phyloP scores from a whole-genome alignment of 2,888 invertebrate genomes.

The Yponomeuta malinellus region DNA sequence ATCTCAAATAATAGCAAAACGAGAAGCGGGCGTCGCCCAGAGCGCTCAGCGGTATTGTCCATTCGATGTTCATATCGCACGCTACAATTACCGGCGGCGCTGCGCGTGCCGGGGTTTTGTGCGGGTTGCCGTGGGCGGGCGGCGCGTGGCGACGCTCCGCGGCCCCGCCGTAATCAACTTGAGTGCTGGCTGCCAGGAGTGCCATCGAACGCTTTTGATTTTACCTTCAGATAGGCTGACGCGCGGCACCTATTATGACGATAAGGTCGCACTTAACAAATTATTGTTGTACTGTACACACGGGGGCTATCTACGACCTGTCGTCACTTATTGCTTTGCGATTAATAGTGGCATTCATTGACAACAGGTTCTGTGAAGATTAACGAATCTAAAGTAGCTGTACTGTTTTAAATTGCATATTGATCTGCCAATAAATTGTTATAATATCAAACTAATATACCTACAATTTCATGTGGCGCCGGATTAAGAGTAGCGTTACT shows the following conservation, averaged over 20 bases:
- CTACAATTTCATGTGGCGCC: too few relatives aligned
- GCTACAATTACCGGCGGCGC: conserved; percentile 45
- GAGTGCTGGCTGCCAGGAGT: conserved; percentile 65
- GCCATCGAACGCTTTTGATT: conserved; percentile 61
- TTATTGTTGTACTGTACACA: conserved; percentile 24
- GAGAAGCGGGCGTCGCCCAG: conserved; percentile 12
- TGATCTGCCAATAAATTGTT: too few relatives aligned
- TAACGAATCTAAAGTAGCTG: too few relatives aligned
- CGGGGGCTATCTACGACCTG: background rate
- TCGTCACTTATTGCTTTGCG: background rate
- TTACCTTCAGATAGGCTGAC: conserved; percentile 47
- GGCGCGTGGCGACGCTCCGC: conserved; percentile 12
- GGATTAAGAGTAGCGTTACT: too few relatives aligned
- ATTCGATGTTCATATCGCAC: conserved; percentile 33
- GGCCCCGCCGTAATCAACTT: conserved; percentile 72
- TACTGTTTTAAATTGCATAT: too few relatives aligned
- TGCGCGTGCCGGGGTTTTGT: conserved; percentile 31
- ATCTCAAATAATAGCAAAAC: conserved; percentile 1
- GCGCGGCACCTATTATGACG: conserved; percentile 36
- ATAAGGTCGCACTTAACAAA: conserved; percentile 57
- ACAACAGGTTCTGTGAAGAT: too few relatives aligned
- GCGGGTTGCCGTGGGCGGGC: background rate
- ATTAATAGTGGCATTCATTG: too few relatives aligned
- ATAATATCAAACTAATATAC: too few relatives aligned
- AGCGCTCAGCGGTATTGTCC: conserved; percentile 2